Evolutionary conservation across 2,113 vertebrate species (phyloP), one percentile per base, ranked within the genome.

Genomic region (Gallinago undulata): DNA sequence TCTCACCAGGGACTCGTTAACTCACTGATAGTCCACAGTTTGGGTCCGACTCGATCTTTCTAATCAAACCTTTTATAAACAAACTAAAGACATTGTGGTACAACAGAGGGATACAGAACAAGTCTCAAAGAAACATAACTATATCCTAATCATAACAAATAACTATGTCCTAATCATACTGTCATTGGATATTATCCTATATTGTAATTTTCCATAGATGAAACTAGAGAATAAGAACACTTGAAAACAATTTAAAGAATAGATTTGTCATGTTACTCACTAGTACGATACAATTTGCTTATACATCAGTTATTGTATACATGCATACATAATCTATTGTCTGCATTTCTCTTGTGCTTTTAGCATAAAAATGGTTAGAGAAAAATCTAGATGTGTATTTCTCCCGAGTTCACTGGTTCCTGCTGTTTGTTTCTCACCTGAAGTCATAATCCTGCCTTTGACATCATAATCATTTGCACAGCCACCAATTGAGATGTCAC

Each of bases 401-500:
- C 91, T 97, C 87, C 66, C 1, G 47, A 93, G 92, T 94, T 96
- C 94, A 95, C 67, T 60, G 62, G 80, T 79, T 92, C 97, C 96
- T 93, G 94, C 95, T 91, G 95, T 93, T 96, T 96, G 47, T 92
- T 95, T 95, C 95, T 96, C 96, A 97, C 97, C 93, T 96, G 95
- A 97, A 97, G 87, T 95, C 94, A 93, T 95, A 96, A 95, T 95
- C 93, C 78, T 86, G 92, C 81, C 91, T 96, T 97, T 97, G 95
- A 97, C 96, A 97, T 96, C 94, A 87, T 96, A 94, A 97, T 96
- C 93, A 95, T 97, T 96, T 96, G 95, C 89, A 90, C 85, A 87
- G 79, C 76, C 95, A 95, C 93, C 96, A 88, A 93, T 92, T 93
- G 95, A 97, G 96, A 97, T 96, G 96, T 97, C 97, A 97, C 89